phyloP scores from a whole-genome alignment of 1,140 invertebrate genomes.

The Pararge aegeria region DNA sequence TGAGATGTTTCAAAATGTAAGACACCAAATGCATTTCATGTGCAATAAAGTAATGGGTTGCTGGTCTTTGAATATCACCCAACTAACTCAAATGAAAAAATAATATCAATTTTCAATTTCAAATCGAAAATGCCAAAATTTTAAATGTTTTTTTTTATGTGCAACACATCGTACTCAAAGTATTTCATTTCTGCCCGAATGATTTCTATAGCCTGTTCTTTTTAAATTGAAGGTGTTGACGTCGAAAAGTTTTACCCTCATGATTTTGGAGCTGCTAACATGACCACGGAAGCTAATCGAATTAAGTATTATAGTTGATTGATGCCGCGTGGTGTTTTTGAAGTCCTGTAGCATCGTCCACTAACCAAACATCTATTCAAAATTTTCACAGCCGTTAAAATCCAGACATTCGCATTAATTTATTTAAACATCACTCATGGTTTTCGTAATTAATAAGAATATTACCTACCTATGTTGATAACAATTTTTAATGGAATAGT shows the following conservation, averaged over 20 bases:
- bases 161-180: no score
- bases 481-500: not conserved
- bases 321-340: constrained; percentile 52
- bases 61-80: no score
- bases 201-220: constrained; percentile 28
- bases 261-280: constrained; percentile 55
- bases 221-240: constrained; percentile 67
- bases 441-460: not conserved
- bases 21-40: no score
- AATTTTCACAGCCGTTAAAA: not conserved
- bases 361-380: constrained; percentile 34
- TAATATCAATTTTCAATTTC: no score
- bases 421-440: constrained; percentile 25
- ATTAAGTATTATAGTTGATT: constrained; percentile 72
- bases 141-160: no score
- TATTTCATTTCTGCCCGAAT: no score
- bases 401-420: constrained; percentile 8
- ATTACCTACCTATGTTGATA: not conserved
- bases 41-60: no score
- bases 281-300: constrained; percentile 64
- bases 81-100: no score
- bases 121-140: no score
- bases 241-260: constrained; percentile 53
- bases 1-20: no score
- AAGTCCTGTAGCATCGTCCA: constrained; percentile 36